These are phyloP conservation scores for Caenorhabditis zanzibari DNA, from an alignment of 2,888 invertebrate genomes.

Conservation along the genomic window DNA sequence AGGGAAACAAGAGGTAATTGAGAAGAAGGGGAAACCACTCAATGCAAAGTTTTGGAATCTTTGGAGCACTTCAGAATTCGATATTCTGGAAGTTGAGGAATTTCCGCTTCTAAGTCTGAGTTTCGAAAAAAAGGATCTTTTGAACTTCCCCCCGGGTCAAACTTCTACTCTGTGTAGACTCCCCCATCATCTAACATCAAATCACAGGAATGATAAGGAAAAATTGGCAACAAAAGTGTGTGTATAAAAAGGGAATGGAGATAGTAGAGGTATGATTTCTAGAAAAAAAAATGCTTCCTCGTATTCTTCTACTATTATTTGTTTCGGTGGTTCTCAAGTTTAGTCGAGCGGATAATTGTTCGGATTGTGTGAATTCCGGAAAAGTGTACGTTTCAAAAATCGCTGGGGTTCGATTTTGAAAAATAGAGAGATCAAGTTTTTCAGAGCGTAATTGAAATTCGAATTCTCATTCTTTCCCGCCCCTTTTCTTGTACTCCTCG, in stretches of 20 bases:
- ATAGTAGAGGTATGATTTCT: background rate
- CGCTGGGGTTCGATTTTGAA: background rate
- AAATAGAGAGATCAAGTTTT: background rate
- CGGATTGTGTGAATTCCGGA: conserved; percentile 44
- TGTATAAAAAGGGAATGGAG: conserved; percentile 2
- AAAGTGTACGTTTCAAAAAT: conserved; percentile 49
- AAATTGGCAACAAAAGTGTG: background rate
- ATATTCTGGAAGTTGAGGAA: background rate
- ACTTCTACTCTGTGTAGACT: conserved; percentile 1
- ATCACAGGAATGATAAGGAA: conserved; percentile 3
- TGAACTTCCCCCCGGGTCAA: background rate
- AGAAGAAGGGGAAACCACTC: conserved; percentile 30
- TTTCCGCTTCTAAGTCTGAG: background rate
- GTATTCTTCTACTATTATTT: conserved; percentile 7
- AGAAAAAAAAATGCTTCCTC: conserved; percentile 1
- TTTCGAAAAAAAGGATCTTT: background rate
- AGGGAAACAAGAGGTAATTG: conserved; percentile 23
- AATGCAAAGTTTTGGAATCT: background rate
- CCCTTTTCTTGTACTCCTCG: too few relatives aligned
- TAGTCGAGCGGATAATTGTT: conserved; percentile 41
- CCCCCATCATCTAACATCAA: background rate
- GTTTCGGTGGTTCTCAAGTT: conserved; percentile 15
- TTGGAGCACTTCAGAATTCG: background rate
- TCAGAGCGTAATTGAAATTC: too few relatives aligned
- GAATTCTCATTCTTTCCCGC: too few relatives aligned